phyloP scores from a whole-genome alignment of 2,113 vertebrate genomes.

The Phalacrocorax aristotelis region DNA sequence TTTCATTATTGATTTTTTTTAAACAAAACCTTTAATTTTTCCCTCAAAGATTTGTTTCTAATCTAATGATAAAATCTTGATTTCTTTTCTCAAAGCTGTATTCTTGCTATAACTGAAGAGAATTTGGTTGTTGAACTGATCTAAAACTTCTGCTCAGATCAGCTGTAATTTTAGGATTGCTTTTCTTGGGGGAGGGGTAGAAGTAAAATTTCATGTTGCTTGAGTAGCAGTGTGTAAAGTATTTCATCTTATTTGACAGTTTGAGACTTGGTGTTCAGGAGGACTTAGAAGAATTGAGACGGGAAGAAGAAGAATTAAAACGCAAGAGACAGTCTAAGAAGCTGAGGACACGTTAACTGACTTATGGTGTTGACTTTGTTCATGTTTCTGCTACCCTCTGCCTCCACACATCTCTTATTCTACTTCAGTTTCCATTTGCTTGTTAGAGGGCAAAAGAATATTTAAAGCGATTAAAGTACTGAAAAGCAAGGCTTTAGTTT shows the following conservation, averaged over 20 bases:
- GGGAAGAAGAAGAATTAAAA: constrained; percentile 85
- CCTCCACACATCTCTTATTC: constrained; percentile 45
- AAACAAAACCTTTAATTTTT: neutral
- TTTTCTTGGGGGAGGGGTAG: neutral
- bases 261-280: constrained; percentile 88
- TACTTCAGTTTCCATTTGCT: constrained; percentile 63
- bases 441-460: constrained; percentile 64
- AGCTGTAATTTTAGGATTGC: neutral
- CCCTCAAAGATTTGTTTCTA: neutral
- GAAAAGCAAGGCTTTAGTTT: constrained; percentile 64
- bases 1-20: neutral
- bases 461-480: constrained; percentile 58
- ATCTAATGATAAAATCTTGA: neutral
- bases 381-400: constrained; percentile 40
- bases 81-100: neutral
- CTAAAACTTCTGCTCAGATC: neutral
- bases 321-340: constrained; percentile 78
- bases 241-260: constrained; percentile 67
- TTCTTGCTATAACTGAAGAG: neutral
- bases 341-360: constrained; percentile 76
- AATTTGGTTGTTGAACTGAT: neutral
- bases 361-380: neutral
- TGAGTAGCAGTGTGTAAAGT: neutral
- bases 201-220: neutral
- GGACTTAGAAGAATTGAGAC: constrained; percentile 86